phyloP scores from a whole-genome alignment of 2,888 invertebrate genomes.

The Terebella lapidaria region DNA sequence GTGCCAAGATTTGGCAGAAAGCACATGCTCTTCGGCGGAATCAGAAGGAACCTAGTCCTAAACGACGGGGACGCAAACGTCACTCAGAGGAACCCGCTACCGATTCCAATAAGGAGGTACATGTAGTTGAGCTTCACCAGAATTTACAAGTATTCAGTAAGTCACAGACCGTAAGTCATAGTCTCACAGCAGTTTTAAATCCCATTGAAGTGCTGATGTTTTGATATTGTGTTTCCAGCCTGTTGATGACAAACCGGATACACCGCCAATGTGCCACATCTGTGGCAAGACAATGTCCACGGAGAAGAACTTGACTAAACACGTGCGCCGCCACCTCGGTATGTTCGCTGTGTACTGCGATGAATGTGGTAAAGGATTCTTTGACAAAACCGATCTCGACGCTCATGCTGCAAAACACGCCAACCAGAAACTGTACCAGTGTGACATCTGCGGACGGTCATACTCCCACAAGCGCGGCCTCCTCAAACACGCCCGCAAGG shows the following conservation, averaged over 20 bases:
- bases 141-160: too few relatives aligned
- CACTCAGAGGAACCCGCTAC: too few relatives aligned
- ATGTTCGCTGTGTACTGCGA: background rate
- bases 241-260: too few relatives aligned
- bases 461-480: background rate
- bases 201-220: too few relatives aligned
- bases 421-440: background rate
- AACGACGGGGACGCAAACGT: too few relatives aligned
- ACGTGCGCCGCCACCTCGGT: background rate
- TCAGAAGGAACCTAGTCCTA: too few relatives aligned
- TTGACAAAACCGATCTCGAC: background rate
- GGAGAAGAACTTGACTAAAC: background rate
- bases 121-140: too few relatives aligned
- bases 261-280: background rate
- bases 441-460: background rate
- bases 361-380: background rate
- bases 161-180: too few relatives aligned
- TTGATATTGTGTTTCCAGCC: too few relatives aligned
- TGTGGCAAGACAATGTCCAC: background rate
- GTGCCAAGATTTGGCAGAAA: background rate
- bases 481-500: background rate
- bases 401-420: background rate
- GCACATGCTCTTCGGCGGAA: too few relatives aligned
- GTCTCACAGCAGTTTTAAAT: too few relatives aligned
- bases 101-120: too few relatives aligned